Evolutionary conservation across 2,113 vertebrate genomes (phyloP).

Genomic region (Neodontobutis hainanensis): DNA sequence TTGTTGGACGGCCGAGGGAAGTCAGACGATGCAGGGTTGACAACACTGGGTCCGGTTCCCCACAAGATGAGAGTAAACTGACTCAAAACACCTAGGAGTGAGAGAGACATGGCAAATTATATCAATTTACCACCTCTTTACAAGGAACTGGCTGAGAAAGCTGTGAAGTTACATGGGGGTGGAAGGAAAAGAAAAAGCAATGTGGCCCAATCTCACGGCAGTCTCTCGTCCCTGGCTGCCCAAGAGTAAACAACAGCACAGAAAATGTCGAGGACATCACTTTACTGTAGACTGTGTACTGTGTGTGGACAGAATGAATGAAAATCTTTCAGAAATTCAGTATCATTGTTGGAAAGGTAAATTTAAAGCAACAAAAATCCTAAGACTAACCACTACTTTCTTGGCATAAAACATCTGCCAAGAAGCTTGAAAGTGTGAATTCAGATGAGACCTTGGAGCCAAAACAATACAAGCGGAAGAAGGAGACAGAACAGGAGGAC

Average conservation of each 20-base stretch:
- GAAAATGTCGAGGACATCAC: neutral
- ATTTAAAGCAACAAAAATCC: no score
- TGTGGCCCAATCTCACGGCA: conserved; percentile 26
- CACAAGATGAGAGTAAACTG: conserved; percentile 93
- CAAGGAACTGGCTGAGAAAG: conserved; percentile 30
- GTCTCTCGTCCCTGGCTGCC: neutral
- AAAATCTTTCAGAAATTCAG: neutral
- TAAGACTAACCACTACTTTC: no score
- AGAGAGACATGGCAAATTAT: conserved; percentile 17
- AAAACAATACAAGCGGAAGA: conserved; percentile 4
- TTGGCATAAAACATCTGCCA: no score
- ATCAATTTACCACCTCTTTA: conserved; percentile 32
- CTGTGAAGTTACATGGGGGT: conserved; percentile 21
- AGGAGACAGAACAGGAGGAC: conserved; percentile 24
- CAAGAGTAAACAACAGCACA: neutral
- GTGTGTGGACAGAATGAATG: neutral
- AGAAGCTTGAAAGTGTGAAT: no score
- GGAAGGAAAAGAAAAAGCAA: conserved; percentile 35
- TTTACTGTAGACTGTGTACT: neutral
- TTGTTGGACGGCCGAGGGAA: conserved; percentile 87
- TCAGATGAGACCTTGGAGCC: neutral
- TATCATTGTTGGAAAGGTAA: neutral
- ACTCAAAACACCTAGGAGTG: conserved; percentile 84
- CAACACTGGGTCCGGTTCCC: conserved; percentile 80
- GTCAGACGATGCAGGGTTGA: conserved; percentile 78